Conservation (phyloP, 2,113 vertebrate genomes). For the Petrocephalus microphthalmus region DNA sequence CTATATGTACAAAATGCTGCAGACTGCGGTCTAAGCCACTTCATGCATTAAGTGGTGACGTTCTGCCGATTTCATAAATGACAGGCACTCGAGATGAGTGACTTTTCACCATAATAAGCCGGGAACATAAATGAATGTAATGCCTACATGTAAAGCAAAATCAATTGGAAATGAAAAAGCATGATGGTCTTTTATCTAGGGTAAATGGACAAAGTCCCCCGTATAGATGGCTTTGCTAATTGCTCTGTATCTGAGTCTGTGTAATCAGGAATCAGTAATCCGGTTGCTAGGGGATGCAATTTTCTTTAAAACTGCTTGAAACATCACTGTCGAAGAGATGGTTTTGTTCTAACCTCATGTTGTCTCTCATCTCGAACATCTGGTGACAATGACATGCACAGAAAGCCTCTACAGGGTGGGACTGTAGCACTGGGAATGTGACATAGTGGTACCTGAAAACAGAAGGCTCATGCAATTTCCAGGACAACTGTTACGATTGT, state of each 20-base stretch:
- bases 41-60: neutral
- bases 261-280: neutral
- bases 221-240: neutral
- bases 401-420: neutral
- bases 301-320: neutral
- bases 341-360: neutral
- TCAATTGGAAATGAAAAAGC: neutral
- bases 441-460: neutral
- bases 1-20: neutral
- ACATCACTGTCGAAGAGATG: neutral
- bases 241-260: neutral
- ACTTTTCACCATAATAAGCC: too few relatives aligned
- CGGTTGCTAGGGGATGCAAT: neutral
- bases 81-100: neutral
- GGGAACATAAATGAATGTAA: neutral
- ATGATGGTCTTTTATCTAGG: neutral
- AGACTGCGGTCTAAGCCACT: neutral
- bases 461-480: neutral
- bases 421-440: neutral
- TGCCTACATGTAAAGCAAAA: neutral
- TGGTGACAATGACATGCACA: neutral
- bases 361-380: neutral
- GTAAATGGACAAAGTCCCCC: neutral
- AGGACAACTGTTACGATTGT: neutral
- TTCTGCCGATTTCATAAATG: neutral